Base-by-base conservation (phyloP, 2,113 vertebrate species). In the Platysteira castanea region DNA sequence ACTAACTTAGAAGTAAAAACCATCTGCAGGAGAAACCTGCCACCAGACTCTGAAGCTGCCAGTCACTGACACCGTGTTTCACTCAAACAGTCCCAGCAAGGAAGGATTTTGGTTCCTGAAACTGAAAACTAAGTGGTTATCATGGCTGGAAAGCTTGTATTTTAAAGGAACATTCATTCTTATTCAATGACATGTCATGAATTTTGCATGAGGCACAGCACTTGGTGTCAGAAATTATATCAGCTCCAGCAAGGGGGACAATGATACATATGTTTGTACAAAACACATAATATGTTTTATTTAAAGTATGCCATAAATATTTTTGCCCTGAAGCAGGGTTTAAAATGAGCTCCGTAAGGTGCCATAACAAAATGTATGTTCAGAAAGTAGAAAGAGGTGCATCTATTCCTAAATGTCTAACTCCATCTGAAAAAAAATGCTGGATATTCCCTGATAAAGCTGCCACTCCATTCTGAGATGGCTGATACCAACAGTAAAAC, bases 281-380 rank as follows among this genome's bases (percentile, higher is more conserved):
- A 97, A 97, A 97, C 95, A 97, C 93, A 91, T 98, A 97, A 95
- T 98, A 98, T 98, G 97, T 97, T 98, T 97, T 98, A 98, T 98
- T 98, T 98, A 98, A 97, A 97, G 96, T 95, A 85, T 95, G 95
- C 93, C 95, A 97, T 98, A 97, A 97, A 97, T 97, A 97, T 97
- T 96, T 98, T 97, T 98, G 97, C 97, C 97, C 97, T 91, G 96
- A 91, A 97, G 97, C 97, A 71, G 90, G 67, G 88, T 97, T 97
- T 97, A 95, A 96, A 97, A 96, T 97, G 96, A 96, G 91, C 73
- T 95, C 93, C 17, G 21, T 93, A 96, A 86, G 44, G 93, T 95
- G 86, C 92, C 96, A 95, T 95, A 96, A 93, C 90, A 84, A 96
- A 96, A 96, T 93, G 65, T 71, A 77, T 63, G 90, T 90, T 96